Conservation (phyloP, 2,113 vertebrate species). For the Chunga burmeisteri region DNA sequence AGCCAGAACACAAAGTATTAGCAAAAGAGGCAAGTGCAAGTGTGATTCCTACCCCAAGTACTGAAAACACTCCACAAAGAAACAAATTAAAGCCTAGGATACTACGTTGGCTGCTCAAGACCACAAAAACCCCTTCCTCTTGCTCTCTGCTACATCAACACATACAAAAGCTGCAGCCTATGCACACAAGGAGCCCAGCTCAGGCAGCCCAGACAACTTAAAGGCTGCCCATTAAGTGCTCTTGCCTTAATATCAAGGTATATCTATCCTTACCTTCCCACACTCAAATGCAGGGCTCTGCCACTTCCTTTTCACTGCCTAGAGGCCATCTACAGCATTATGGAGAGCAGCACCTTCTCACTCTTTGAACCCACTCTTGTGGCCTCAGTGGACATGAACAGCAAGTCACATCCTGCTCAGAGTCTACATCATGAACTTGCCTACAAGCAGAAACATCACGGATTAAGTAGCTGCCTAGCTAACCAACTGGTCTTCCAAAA, state of each 20-base stretch:
- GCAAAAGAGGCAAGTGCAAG: not conserved
- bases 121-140: not conserved
- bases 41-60: not conserved
- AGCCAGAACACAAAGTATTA: not conserved
- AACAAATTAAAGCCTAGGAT: not conserved
- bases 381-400: not conserved
- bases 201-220: not conserved
- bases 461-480: not conserved
- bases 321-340: not conserved
- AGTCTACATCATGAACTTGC: not conserved
- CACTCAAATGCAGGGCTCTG: not conserved
- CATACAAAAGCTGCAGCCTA: not conserved
- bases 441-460: not conserved
- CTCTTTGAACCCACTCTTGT: not conserved
- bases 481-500: not conserved
- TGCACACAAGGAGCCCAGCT: not conserved
- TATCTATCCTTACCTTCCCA: not conserved
- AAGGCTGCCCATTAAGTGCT: not conserved
- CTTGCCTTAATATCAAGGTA: not conserved
- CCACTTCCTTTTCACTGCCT: not conserved
- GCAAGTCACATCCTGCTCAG: not conserved
- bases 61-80: not conserved
- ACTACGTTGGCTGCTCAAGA: not conserved
- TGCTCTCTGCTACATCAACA: not conserved
- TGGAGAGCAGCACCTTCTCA: not conserved